phyloP scores from a whole-genome alignment of 2,113 vertebrate species.

The Oncorhynchus mykiss region DNA sequence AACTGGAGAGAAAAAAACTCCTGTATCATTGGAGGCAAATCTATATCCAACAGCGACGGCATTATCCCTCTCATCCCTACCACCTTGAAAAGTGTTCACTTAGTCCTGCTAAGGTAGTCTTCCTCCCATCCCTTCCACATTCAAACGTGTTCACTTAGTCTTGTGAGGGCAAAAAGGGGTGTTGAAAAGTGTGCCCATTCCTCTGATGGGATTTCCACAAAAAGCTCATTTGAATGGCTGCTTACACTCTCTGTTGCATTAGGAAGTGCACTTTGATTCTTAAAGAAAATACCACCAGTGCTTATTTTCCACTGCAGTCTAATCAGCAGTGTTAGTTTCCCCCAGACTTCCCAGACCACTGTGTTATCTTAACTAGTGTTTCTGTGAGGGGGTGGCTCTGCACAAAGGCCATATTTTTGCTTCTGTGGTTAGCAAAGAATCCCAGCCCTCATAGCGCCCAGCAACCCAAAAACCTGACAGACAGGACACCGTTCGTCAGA shows the following conservation, averaged over 20 bases:
- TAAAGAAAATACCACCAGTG: conserved; percentile 47
- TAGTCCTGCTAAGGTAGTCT: conserved; percentile 18
- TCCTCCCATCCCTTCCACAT: conserved; percentile 12
- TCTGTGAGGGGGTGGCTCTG: conserved; percentile 28
- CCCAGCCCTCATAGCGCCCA: conserved; percentile 56
- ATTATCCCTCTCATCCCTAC: not conserved
- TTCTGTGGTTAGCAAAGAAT: conserved; percentile 76
- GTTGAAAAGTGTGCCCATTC: conserved; percentile 31
- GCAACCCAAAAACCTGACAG: conserved; percentile 42
- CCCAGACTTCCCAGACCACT: conserved; percentile 33
- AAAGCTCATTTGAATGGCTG: conserved; percentile 60
- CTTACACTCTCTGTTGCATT: conserved; percentile 41
- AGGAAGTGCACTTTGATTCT: conserved; percentile 65
- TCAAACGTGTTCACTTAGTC: conserved; percentile 20
- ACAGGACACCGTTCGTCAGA: conserved; percentile 52
- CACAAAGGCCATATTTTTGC: conserved; percentile 58
- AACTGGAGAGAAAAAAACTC: conserved; percentile 26
- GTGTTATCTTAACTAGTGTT: conserved; percentile 58
- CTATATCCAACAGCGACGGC: conserved; percentile 18
- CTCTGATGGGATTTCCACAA: conserved; percentile 47
- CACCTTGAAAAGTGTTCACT: conserved; percentile 21
- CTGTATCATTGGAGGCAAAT: not conserved
- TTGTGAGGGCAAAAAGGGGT: conserved; percentile 11
- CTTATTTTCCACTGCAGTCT: conserved; percentile 54
- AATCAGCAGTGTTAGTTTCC: conserved; percentile 70